Evolutionary conservation across 1,140 invertebrate species (phyloP), one percentile per base, ranked within the genome.

Genomic region (Zaprionus lachaisei): DNA sequence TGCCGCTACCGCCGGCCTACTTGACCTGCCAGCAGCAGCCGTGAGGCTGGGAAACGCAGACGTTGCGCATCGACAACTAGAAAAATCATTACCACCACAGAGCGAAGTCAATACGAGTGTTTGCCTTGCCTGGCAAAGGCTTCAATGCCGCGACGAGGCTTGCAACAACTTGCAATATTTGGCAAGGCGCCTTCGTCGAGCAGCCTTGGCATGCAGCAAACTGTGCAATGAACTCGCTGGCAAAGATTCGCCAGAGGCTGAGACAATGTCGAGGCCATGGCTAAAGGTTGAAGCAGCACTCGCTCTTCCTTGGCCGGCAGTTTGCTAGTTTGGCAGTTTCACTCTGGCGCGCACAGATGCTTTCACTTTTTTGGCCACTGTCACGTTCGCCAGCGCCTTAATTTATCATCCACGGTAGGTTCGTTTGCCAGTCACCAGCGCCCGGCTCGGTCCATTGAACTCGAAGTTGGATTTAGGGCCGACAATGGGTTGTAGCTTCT

Each of bases 301-400:
- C 68, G 79, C 79, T 86, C 73, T 81, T 87, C 82, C 83, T 84
- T 79, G 77, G 75, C 67, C 56, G 55, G 51, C 64, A 79, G 66
- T 47, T 44, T 17, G 41, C 56, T 55, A 79, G 65, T 44, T 44
- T 17, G 41, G 47, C 64, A 76, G 66, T 80, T 80, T 80, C 80
- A 67, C 78, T 82, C 67, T 65, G 68, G 64, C 70, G 26, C 79
- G 64, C 70, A 20, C 79, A 79, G 79, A 85, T 79, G 85, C 85
- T 89, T 89, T 89, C 85, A 89, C 85, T 89, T 89, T 89, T 84
- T 84, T 56, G 78, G 81, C 54, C 79, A 73, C 69, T 90, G 86
- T 85, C 85, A 84, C 84, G 84, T 89, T 90, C 51, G 81, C 75
- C 85, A 62, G 67, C 72, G 72, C 56, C 66, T 85, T 79, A 85